Conservation (phyloP, 1,140 invertebrate genomes). For the Drosophila sp. region DNA sequence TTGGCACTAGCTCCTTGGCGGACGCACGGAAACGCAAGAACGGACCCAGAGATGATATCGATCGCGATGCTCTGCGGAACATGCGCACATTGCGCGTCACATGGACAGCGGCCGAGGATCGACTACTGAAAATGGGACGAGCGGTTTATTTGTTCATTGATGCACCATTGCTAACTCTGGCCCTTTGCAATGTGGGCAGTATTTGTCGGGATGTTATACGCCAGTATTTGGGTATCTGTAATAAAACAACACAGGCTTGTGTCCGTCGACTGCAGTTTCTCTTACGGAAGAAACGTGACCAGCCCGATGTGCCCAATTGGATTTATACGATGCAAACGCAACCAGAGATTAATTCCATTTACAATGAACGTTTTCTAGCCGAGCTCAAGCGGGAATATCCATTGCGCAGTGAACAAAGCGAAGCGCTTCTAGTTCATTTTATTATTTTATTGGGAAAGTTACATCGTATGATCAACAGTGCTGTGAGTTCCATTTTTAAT, state of each 20-base stretch:
- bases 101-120: slow-evolving; percentile 88
- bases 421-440: slow-evolving; percentile 68
- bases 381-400: slow-evolving; percentile 67
- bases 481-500: slow-evolving; percentile 39
- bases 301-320: slow-evolving; percentile 72
- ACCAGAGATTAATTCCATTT: slow-evolving; percentile 47
- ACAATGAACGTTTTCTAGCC: slow-evolving; percentile 66
- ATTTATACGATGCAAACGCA: slow-evolving; percentile 75
- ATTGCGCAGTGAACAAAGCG: slow-evolving; percentile 47
- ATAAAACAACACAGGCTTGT: slow-evolving; percentile 90
- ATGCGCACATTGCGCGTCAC: slow-evolving; percentile 88
- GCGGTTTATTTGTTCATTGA: slow-evolving; percentile 88
- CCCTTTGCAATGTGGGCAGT: slow-evolving; percentile 68
- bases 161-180: slow-evolving; percentile 85
- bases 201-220: slow-evolving; percentile 88
- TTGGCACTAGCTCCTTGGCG: background rate
- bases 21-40: slow-evolving; percentile 55
- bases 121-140: slow-evolving; percentile 88
- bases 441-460: slow-evolving; percentile 62
- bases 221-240: slow-evolving; percentile 85
- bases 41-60: slow-evolving; percentile 88
- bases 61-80: slow-evolving; percentile 87
- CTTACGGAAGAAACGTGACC: slow-evolving; percentile 62
- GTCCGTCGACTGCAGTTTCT: slow-evolving; percentile 87
- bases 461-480: slow-evolving; percentile 53